A percentile compares a stretch with the other conserved stretches of the same genome.
phyloP scores from a whole-genome alignment of 2,888 invertebrate species.

The Pandemis heparana region DNA sequence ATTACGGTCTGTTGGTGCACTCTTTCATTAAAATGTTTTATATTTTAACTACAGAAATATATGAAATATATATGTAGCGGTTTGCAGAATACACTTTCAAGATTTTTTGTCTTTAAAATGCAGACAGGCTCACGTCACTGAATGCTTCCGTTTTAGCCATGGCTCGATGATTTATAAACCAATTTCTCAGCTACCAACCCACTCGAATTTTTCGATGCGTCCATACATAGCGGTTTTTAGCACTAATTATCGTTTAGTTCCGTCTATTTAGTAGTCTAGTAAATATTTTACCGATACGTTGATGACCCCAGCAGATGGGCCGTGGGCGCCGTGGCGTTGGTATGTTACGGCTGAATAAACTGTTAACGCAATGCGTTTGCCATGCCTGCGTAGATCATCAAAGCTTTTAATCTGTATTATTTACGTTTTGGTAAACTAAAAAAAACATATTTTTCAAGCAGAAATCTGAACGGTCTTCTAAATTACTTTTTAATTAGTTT shows the following conservation, averaged over 20 bases:
- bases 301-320: conserved; percentile 9
- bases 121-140: too few relatives aligned
- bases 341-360: conserved; percentile 6
- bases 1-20: too few relatives aligned
- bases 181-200: not conserved
- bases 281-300: conserved; percentile 4
- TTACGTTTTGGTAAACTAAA: not conserved
- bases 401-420: not conserved
- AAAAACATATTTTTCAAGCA: not conserved
- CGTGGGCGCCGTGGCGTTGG: not conserved
- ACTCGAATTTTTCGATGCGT: not conserved
- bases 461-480: not conserved
- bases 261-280: not conserved
- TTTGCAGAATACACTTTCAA: too few relatives aligned
- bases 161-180: too few relatives aligned
- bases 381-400: conserved; percentile 1
- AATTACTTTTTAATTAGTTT: too few relatives aligned
- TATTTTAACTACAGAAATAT: too few relatives aligned
- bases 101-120: too few relatives aligned
- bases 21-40: too few relatives aligned
- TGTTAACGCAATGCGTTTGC: not conserved
- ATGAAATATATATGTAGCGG: too few relatives aligned
- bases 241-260: not conserved
- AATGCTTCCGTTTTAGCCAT: too few relatives aligned
- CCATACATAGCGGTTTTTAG: not conserved